Percentiles rank a stretch among this genome's conserved stretches.
phyloP scores from a whole-genome alignment of 2,888 invertebrate genomes.

The Tiliacea aurago region DNA sequence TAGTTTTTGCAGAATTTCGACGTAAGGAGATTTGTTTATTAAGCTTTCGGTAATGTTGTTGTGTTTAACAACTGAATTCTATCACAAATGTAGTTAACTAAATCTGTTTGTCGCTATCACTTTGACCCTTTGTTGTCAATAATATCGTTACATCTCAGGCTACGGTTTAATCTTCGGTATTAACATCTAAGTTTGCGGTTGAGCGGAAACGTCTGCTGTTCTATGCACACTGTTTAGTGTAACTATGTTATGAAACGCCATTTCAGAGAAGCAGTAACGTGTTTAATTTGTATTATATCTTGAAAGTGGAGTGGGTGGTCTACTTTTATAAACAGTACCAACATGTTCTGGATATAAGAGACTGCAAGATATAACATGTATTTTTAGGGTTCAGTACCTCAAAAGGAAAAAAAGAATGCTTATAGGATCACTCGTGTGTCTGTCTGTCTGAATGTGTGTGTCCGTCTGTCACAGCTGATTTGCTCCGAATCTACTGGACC shows the following conservation, averaged over 20 bases:
- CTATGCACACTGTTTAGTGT: background rate
- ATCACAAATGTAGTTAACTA: constrained; percentile 7
- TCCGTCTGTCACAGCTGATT: too few species aligned
- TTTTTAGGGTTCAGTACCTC: too few species aligned
- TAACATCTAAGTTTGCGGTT: constrained; percentile 57
- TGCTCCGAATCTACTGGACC: too few species aligned
- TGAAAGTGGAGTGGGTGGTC: background rate
- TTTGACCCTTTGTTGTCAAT: constrained; percentile 43
- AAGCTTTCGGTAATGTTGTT: background rate
- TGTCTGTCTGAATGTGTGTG: too few species aligned
- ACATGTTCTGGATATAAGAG: background rate
- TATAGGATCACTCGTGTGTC: too few species aligned
- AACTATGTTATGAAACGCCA: background rate
- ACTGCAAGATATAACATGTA: background rate
- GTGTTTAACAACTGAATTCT: constrained; percentile 5
- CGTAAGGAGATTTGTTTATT: constrained; percentile 4
- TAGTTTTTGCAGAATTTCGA: constrained; percentile 23
- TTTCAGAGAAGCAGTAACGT: background rate
- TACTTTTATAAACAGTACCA: background rate
- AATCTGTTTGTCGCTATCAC: constrained; percentile 51
- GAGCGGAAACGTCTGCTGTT: constrained; percentile 24
- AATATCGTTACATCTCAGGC: constrained; percentile 41
- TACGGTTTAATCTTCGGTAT: constrained; percentile 47
- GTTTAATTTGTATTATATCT: background rate
- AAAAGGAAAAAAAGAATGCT: too few species aligned